Evolutionary conservation across 2,797 vertebrate genomes (phyloP), one percentile per base, ranked within the genome.

Genomic region (Sciaenops ocellatus): DNA sequence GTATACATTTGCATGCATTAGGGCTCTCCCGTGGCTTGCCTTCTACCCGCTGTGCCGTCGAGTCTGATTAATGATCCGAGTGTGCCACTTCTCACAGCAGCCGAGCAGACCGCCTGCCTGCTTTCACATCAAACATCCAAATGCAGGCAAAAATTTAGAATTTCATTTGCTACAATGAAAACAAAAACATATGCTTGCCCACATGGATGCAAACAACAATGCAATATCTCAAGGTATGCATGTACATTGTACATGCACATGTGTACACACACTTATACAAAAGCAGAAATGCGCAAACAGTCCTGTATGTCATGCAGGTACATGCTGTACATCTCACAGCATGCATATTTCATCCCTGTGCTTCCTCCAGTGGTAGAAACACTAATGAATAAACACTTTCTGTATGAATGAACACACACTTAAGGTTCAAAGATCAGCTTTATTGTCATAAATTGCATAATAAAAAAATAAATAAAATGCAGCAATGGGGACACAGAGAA

Each of bases 1-100:
- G 90, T 93, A 92, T 92, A 93, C 92, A 94, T 95, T 94, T 95
- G 94, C 94, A 94, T 95, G 92, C 94, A 94, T 95, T 95, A 94
- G 92, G 82, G 76, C 91, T 93, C 93, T 94, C 93, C 94, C 72
- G 83, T 92, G 90, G 93, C 90, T 94, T 83, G 92, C 93, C 93
- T 87, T 90, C 89, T 91, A 89, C 94, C 92, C 90, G 90, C 92
- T 92, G 93, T 51, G 91, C 92, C 91, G 86, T 93, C 91, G 87
- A 93, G 86, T 90, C 93, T 91, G 94, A 95, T 95, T 95, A 95
- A 95, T 94, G 93, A 94, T 93, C 90, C 76, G 76, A 90, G 90
- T 68, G 78, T 89, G 89, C 88, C 90, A 91, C 92, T 91, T 91
- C 84, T 90, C 87, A 47, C 89, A 91, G 92, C 90, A 78, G 87